These are phyloP conservation scores for Ibycter americanus DNA, from an alignment of 2,797 vertebrate genomes.

Conservation along the genomic window DNA sequence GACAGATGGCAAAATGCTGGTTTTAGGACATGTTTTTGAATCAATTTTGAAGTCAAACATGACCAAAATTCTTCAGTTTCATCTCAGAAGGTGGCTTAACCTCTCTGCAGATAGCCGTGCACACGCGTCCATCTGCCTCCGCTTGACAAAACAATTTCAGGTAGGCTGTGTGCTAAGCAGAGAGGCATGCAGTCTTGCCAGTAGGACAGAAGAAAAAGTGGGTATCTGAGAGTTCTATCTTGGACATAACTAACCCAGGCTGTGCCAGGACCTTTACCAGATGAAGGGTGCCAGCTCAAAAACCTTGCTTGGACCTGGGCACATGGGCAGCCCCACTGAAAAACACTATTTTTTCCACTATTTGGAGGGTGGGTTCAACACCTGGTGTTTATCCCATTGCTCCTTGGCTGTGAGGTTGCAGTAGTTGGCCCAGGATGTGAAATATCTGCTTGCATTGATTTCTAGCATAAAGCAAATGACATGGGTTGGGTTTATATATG, in stretches of 20 bases:
- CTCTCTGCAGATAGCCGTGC: not conserved
- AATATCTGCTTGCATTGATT: not conserved
- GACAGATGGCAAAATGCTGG: not conserved
- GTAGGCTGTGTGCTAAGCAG: too few species aligned
- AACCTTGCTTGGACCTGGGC: not conserved
- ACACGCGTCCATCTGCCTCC: fast-evolving
- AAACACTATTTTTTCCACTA: not conserved
- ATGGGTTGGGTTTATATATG: not conserved
- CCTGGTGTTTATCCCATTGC: not conserved
- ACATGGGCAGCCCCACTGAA: not conserved
- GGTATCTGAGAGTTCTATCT: not conserved
- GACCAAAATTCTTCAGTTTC: not conserved
- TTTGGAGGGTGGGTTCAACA: not conserved
- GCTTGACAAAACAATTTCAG: not conserved
- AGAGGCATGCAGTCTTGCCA: not conserved
- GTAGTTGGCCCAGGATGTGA: not conserved
- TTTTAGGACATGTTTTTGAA: not conserved
- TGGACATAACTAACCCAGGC: not conserved
- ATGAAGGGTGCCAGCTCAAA: not conserved
- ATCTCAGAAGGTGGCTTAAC: not conserved
- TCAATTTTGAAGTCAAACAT: not conserved
- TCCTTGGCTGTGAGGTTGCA: not conserved
- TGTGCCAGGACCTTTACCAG: not conserved
- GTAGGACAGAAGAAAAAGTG: not conserved
- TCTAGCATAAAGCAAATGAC: not conserved